Evolutionary conservation across 2,797 vertebrate genomes (phyloP), one percentile per base, ranked within the genome.

Genomic region (Lepus oiostolus): DNA sequence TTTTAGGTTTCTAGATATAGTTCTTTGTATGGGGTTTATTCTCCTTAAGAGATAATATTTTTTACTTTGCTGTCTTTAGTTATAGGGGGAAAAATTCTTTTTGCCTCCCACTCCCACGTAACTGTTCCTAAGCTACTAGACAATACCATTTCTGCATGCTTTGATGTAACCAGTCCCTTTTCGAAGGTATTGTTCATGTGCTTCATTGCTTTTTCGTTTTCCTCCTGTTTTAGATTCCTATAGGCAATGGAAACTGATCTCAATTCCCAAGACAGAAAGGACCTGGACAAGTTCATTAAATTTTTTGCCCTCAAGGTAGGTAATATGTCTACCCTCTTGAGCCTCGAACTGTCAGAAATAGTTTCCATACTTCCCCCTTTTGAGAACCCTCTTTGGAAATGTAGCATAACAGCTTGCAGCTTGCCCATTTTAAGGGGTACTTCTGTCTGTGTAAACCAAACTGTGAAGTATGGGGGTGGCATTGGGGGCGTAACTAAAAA

Each of bases 251-350:
- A 99, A 97, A 98, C 99, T 98, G 99, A 99, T 98, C 98, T 99
- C 98, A 99, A 98, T 98, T 99, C 99, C 97, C 99, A 99, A 97
- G 99, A 99, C 98, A 99, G 99, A 97, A 99, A 99, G 98, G 99
- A 99, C 98, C 98, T 99, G 99, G 99, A 99, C 98, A 99, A 99
- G 97, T 99, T 99, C 98, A 99, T 99, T 93, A 99, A 99, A 98
- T 99, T 99, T 98, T 99, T 99, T 98, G 99, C 99, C 90, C 98
- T 99, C 95, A 99, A 99, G 99, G 99, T 99, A 99, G 99, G 99
- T 99, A 79, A 90, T 89, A 21, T 16, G 21, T 91, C 63, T 42
- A n/a, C 96, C 95, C 47, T 93, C 22, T 84, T 90, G 82, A 77
- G 42, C 86, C 60, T 58, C 54, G 60, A 68, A 70, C 84, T 85